phyloP scores from a whole-genome alignment of 2,888 invertebrate species.

The Pseudanteris insignis region DNA sequence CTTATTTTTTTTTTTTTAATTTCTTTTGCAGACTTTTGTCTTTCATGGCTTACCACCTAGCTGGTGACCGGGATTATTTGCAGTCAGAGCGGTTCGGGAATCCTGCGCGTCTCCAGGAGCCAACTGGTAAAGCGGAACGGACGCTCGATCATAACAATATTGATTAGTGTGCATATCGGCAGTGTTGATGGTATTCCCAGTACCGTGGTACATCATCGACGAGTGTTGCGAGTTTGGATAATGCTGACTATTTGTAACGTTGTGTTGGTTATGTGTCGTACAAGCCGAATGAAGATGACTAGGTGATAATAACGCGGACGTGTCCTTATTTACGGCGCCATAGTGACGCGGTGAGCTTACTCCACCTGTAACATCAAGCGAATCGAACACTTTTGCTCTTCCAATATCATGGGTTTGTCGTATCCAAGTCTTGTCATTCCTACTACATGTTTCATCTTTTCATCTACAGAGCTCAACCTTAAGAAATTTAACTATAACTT shows the following conservation, averaged over 20 bases:
- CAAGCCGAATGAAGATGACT: slow-evolving; percentile 70
- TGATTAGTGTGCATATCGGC: slow-evolving; percentile 69
- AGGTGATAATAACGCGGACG: slow-evolving; percentile 67
- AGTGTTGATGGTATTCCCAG: slow-evolving; percentile 66
- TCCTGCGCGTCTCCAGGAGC: slow-evolving; percentile 63
- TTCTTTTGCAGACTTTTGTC: no score
- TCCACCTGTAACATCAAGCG: slow-evolving; percentile 70
- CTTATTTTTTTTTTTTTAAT: slow-evolving; percentile 13
- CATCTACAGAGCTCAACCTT: no score
- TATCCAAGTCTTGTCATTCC: no score
- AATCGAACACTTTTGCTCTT: slow-evolving; percentile 48
- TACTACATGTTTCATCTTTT: background rate
- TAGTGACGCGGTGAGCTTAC: slow-evolving; percentile 71
- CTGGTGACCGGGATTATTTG: slow-evolving; percentile 66
- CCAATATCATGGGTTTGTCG: background rate
- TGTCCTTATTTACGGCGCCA: slow-evolving; percentile 67
- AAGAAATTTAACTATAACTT: no score
- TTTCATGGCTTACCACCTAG: slow-evolving; percentile 67
- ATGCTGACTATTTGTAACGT: slow-evolving; percentile 67
- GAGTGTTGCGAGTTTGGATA: slow-evolving; percentile 63
- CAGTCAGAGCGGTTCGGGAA: slow-evolving; percentile 61
- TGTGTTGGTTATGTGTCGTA: slow-evolving; percentile 67
- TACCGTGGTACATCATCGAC: slow-evolving; percentile 66
- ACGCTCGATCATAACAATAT: slow-evolving; percentile 72
- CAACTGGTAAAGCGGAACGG: slow-evolving; percentile 64